These are phyloP conservation scores for Helicoverpa assulta DNA, from an alignment of 2,888 invertebrate species.

Conservation along the genomic window DNA sequence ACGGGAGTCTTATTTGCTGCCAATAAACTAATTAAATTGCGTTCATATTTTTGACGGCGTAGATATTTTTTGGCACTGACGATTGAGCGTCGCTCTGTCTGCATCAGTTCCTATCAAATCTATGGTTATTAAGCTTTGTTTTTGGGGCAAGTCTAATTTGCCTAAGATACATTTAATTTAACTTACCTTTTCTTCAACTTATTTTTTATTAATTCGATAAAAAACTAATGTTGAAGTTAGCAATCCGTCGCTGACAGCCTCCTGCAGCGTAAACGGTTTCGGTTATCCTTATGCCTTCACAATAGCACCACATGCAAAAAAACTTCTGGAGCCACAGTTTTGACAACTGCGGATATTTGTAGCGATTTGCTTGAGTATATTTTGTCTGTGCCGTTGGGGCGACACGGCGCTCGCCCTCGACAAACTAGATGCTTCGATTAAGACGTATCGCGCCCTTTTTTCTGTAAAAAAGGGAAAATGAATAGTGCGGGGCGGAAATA, in stretches of 20 bases:
- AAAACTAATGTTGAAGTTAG: conserved; percentile 20
- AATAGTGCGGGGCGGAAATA: conserved; percentile 89
- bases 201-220: conserved; percentile 15
- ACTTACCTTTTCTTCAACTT: neutral
- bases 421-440: conserved; percentile 81
- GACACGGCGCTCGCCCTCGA: conserved; percentile 62
- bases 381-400: conserved; percentile 42
- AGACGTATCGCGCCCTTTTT: conserved; percentile 90
- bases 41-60: neutral
- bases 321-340: conserved; percentile 33
- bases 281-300: conserved; percentile 34
- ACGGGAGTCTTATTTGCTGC: conserved; percentile 71
- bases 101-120: neutral
- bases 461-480: conserved; percentile 89
- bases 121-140: neutral
- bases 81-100: neutral
- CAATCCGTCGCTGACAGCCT: conserved; percentile 32
- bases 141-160: too few relatives aligned
- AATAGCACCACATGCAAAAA: conserved; percentile 56
- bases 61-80: neutral
- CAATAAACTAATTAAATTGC: conserved; percentile 41
- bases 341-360: conserved; percentile 36
- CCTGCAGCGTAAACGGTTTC: conserved; percentile 42
- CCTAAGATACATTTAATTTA: neutral
- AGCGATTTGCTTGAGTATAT: conserved; percentile 22